Percentiles rank a stretch among this genome's conserved stretches.
phyloP scores from a whole-genome alignment of 2,113 vertebrate species.

The Candoia aspera region DNA sequence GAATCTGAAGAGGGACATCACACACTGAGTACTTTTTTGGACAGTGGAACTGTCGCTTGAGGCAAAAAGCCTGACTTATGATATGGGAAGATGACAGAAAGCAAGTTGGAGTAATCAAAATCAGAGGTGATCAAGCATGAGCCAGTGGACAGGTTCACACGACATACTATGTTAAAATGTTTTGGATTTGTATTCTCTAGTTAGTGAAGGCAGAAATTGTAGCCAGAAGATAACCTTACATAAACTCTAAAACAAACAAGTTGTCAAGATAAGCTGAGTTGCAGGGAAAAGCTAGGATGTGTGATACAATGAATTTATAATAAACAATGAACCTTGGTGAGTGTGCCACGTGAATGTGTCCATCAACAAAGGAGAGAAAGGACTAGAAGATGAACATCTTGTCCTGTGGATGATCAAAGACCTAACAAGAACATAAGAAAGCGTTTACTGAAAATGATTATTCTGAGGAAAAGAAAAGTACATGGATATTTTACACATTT shows the following conservation, averaged over 20 bases:
- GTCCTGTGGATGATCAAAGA: not conserved
- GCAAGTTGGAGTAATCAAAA: not conserved
- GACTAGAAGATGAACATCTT: not conserved
- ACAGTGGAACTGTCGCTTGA: not conserved
- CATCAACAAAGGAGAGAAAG: not conserved
- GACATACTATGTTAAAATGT: not conserved
- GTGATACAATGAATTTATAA: not conserved
- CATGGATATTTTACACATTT: not conserved
- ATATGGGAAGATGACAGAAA: not conserved
- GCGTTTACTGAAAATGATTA: not conserved
- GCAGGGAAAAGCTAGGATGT: not conserved
- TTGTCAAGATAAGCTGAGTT: not conserved
- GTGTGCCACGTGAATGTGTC: not conserved
- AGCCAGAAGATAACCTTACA: not conserved
- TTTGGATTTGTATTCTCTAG: not conserved
- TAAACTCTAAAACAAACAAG: not conserved
- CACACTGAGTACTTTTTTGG: not conserved
- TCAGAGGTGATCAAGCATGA: not conserved
- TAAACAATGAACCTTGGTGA: not conserved
- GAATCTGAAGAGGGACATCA: not conserved
- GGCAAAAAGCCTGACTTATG: not conserved
- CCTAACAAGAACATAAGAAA: not conserved
- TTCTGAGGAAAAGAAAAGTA: not conserved
- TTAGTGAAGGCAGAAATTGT: not conserved
- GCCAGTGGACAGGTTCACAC: not conserved